Evolutionary conservation across 2,888 invertebrate genomes (phyloP), one percentile per base, ranked within the genome.

Genomic region (Drepanosiphum platanoidis): DNA sequence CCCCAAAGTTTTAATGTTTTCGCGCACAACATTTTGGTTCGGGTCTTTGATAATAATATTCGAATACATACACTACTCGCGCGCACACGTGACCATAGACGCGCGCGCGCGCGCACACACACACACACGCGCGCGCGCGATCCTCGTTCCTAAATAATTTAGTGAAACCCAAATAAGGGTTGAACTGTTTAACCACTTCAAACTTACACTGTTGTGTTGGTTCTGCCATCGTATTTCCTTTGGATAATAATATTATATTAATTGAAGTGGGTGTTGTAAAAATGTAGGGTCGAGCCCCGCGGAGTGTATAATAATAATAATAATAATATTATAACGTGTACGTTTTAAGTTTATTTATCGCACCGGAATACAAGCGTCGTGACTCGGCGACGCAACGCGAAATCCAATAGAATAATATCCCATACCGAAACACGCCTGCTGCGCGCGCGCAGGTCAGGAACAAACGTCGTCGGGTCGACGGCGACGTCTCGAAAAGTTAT

Each of bases 131-230:
- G 30, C 42, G 11, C 7, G 15, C 32, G 13, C 42, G 9, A 18
- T 42, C 27, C 27, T 39, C 30, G 3, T 27, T 30, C 39, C 27
- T 7, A 36, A 71, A 71, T 42, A 71, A 42, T 71, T 42, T n/a
- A 18, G 30, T 18, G 1, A 8, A 27, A 27, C 27, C 13, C 42
- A 3, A 30, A 46, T 30, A 27, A 72, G 22, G 72, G 9, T 30
- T 30, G 18, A 72, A 72, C 72, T 72, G 30, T 72, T 72, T 72
- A 30, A 46, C 42, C 30, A 30, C 42, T 36, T 42, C 42, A 27
- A 71, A 15, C 15, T 71, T 15, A 5, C 13, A 39, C 15, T 27
- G 27, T 52, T 52, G 22, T 27, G 27, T 52, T 52, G 22, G 52
- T 18, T 52, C 52, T 52, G 52, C 22, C 4, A 27, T 70, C 36